These are phyloP conservation scores for Zenarchopterus dispar DNA, from an alignment of 2,797 vertebrate species.

Conservation along the genomic window DNA sequence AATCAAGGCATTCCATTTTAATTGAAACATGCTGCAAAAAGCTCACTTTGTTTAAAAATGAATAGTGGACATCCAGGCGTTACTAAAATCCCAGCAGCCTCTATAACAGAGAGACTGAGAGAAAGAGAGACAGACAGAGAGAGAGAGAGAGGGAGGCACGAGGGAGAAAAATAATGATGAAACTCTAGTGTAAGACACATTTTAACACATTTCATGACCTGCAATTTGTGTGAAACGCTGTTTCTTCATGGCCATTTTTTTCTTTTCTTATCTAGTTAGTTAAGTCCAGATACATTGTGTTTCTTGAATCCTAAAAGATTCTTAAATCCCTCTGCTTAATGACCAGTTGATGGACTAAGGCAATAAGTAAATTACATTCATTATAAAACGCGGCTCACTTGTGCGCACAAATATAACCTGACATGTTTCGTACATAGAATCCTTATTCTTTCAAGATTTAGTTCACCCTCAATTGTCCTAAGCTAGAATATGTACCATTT, in stretches of 20 bases:
- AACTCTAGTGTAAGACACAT: constrained; percentile 76
- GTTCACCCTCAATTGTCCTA: background rate
- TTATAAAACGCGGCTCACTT: background rate
- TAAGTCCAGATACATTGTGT: constrained; percentile 32
- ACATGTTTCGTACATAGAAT: background rate
- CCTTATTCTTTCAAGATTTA: background rate
- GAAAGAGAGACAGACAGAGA: constrained; percentile 2
- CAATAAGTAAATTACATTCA: constrained; percentile 2
- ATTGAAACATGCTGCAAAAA: constrained; percentile 12
- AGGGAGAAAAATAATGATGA: constrained; percentile 72
- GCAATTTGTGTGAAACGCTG: constrained; percentile 58
- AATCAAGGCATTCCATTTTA: constrained; percentile 6
- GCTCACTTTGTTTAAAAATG: constrained; percentile 27
- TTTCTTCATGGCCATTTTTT: constrained; percentile 50
- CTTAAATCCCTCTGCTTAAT: background rate
- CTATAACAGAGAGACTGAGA: constrained; percentile 13
- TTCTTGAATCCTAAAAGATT: constrained; percentile 28
- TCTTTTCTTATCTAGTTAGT: constrained; percentile 43
- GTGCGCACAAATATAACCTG: background rate
- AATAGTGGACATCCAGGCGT: constrained; percentile 49
- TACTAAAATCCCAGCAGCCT: constrained; percentile 29
- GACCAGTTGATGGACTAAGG: background rate
- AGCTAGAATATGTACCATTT: constrained; percentile 1
- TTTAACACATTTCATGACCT: constrained; percentile 51
- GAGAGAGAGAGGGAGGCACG: constrained; percentile 12